Percentiles rank a stretch among this genome's conserved stretches.
These are phyloP conservation scores for Lingula anatina DNA, from an alignment of 2,888 invertebrate species.

Conservation along the genomic window DNA sequence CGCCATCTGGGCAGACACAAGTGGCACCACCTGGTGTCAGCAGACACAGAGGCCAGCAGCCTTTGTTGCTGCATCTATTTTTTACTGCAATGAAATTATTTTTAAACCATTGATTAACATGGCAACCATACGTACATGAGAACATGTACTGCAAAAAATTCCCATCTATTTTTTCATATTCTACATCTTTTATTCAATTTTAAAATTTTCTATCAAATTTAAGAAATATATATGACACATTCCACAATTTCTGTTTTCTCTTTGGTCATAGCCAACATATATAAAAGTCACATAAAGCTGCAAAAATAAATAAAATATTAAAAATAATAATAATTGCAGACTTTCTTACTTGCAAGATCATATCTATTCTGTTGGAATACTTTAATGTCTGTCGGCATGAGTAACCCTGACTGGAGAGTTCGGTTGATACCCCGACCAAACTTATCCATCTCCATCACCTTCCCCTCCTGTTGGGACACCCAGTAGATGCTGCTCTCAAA, in stretches of 20 bases:
- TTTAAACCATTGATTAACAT: neutral
- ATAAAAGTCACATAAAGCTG: no score
- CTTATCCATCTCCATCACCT: slow-evolving; percentile 86
- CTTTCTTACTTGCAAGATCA: slow-evolving; percentile 68
- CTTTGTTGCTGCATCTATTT: slow-evolving; percentile 62
- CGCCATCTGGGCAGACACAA: slow-evolving; percentile 83
- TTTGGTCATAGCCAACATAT: no score
- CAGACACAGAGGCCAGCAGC: slow-evolving; percentile 90
- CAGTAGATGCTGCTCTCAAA: slow-evolving; percentile 91
- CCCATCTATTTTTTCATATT: no score
- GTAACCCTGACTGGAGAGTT: slow-evolving; percentile 73
- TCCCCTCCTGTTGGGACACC: slow-evolving; percentile 85
- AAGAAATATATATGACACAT: no score
- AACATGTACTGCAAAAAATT: no score
- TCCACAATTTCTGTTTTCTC: no score
- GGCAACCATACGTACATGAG: neutral
- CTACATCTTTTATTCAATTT: no score
- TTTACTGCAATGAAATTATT: slow-evolving; percentile 36
- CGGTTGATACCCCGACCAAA: slow-evolving; percentile 91
- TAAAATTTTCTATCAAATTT: no score
- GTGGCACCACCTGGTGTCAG: slow-evolving; percentile 78
- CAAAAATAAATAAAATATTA: no score
- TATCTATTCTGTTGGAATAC: slow-evolving; percentile 80
- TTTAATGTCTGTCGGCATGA: slow-evolving; percentile 76
- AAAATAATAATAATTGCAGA: no score